A percentile compares a stretch with the other conserved stretches of the same genome.
Evolutionary conservation across 2,797 vertebrate species (phyloP).

Genomic region (Alca torda): DNA sequence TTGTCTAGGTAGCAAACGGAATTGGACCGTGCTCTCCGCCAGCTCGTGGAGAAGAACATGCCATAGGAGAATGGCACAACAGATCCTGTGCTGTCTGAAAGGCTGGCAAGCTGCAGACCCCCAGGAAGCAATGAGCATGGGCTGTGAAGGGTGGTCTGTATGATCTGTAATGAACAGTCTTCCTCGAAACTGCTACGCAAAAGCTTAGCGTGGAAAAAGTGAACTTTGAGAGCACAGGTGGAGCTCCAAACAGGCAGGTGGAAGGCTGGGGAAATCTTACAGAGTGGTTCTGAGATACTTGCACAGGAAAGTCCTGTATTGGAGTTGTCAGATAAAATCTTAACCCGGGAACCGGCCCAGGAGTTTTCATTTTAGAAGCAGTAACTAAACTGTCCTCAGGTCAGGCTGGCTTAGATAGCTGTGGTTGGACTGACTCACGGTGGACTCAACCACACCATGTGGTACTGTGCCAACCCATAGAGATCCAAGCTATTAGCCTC

Average conservation of each 20-base stretch:
- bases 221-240: neutral
- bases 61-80: neutral
- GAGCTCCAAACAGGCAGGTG: neutral
- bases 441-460: neutral
- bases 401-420: neutral
- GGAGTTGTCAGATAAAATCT: neutral
- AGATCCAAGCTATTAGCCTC: neutral
- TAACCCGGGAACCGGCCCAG: neutral
- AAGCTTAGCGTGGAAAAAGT: neutral
- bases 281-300: neutral
- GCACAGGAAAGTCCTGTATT: neutral
- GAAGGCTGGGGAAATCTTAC: neutral
- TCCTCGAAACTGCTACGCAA: neutral
- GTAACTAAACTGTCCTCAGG: neutral
- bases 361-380: neutral
- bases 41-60: accelerated
- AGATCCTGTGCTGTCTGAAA: neutral
- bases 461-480: neutral
- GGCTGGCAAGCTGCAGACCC: too few species aligned
- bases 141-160: neutral
- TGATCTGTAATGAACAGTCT: neutral
- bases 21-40: neutral
- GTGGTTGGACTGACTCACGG: neutral
- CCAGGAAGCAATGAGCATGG: neutral
- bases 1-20: neutral